phyloP scores from a whole-genome alignment of 2,888 invertebrate genomes.

The Helleia helle region DNA sequence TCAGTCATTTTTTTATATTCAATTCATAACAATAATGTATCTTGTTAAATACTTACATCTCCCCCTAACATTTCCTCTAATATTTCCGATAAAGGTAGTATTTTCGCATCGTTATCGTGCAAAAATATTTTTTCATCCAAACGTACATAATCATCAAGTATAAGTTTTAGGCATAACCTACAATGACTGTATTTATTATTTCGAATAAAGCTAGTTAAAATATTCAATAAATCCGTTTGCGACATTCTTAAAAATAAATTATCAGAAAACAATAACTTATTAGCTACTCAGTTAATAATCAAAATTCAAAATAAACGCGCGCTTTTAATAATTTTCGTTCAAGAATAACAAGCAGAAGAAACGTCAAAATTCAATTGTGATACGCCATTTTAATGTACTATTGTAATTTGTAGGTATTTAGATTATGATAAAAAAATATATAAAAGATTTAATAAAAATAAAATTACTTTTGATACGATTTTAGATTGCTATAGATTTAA shows the following conservation, averaged over 20 bases:
- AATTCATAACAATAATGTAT: background rate
- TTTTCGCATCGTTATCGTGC: constrained; percentile 19
- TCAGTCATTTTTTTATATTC: too few species aligned
- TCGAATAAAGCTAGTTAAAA: constrained; percentile 46
- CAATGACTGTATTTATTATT: constrained; percentile 49
- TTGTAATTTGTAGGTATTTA: constrained; percentile 17
- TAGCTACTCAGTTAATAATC: constrained; percentile 12
- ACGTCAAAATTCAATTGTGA: constrained; percentile 8
- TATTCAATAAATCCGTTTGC: constrained; percentile 32
- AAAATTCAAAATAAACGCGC: constrained; percentile 33
- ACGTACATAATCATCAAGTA: constrained; percentile 38
- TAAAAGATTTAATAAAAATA: too few species aligned
- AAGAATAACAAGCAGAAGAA: constrained; percentile 28
- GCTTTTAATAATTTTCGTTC: constrained; percentile 49
- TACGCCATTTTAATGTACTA: too few species aligned
- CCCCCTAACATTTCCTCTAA: constrained; percentile 34
- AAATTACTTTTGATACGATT: too few species aligned
- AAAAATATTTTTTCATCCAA: constrained; percentile 42
- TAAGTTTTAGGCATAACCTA: constrained; percentile 52
- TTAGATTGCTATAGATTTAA: too few species aligned
- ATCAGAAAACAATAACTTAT: background rate
- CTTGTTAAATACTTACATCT: constrained; percentile 32
- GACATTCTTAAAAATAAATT: constrained; percentile 22
- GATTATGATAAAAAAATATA: too few species aligned
- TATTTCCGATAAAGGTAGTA: constrained; percentile 32